Percentiles rank a stretch among this genome's conserved stretches.
Conservation (phyloP, 2,888 invertebrate genomes). For the Orthosia cruda region DNA sequence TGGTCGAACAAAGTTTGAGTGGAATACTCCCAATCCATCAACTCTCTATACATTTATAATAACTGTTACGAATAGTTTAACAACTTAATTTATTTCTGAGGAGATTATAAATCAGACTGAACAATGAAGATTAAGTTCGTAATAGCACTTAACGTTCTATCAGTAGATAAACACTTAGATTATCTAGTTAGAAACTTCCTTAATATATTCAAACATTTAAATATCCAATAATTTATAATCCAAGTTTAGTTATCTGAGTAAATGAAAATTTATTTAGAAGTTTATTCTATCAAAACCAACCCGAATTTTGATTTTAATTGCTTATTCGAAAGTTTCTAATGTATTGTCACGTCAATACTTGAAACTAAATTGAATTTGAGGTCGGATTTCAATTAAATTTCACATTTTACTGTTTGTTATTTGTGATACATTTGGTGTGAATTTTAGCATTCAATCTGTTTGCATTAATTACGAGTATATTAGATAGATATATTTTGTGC, state of each 20-base stretch:
- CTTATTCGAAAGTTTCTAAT: constrained; percentile 73
- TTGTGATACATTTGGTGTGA: constrained; percentile 33
- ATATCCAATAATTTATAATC: constrained; percentile 69
- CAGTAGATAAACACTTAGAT: constrained; percentile 55
- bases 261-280: constrained; percentile 78
- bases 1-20: background rate
- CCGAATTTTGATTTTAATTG: constrained; percentile 75
- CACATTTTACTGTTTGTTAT: constrained; percentile 43
- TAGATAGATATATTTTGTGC: too few relatives aligned
- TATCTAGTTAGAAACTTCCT: constrained; percentile 66
- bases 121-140: constrained; percentile 48
- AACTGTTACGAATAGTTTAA: constrained; percentile 9
- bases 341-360: constrained; percentile 63
- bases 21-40: background rate
- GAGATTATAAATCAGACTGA: constrained; percentile 28
- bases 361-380: constrained; percentile 66
- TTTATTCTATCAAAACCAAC: constrained; percentile 76
- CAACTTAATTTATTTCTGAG: constrained; percentile 24
- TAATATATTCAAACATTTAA: constrained; percentile 77
- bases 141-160: constrained; percentile 35
- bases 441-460: constrained; percentile 20
- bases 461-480: constrained; percentile 22
- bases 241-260: constrained; percentile 73
- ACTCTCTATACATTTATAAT: constrained; percentile 12
- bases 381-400: constrained; percentile 65